phyloP scores from a whole-genome alignment of 2,888 invertebrate species.

The Hymenopus coronatus region DNA sequence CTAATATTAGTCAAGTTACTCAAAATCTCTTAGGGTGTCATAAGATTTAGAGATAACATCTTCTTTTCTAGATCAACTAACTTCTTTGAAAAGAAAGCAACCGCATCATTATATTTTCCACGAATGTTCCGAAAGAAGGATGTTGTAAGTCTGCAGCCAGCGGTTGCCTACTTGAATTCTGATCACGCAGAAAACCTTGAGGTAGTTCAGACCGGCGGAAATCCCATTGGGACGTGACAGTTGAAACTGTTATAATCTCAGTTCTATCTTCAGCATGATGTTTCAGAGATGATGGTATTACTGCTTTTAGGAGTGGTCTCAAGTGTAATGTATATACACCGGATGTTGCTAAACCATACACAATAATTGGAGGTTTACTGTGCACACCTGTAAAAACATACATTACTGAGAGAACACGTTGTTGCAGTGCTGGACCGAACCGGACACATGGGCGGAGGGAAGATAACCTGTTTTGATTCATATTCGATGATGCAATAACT shows the following conservation, averaged over 20 bases:
- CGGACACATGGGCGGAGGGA: background rate
- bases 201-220: background rate
- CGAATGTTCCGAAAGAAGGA: background rate
- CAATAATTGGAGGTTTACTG: background rate
- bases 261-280: background rate
- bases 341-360: background rate
- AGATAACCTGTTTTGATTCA: background rate
- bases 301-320: background rate
- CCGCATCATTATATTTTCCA: background rate
- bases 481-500: background rate
- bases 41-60: too few species aligned
- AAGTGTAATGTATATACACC: background rate
- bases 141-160: background rate
- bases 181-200: background rate
- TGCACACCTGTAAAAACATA: background rate
- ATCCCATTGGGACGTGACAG: background rate
- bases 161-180: background rate
- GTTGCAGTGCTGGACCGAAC: background rate
- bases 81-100: background rate
- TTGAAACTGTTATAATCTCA: background rate
- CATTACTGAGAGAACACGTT: background rate
- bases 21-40: too few species aligned
- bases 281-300: background rate
- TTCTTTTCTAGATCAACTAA: background rate
- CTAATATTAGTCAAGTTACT: too few species aligned